Conservation (phyloP, 2,888 invertebrate species). For the Geotrupes spiniger region DNA sequence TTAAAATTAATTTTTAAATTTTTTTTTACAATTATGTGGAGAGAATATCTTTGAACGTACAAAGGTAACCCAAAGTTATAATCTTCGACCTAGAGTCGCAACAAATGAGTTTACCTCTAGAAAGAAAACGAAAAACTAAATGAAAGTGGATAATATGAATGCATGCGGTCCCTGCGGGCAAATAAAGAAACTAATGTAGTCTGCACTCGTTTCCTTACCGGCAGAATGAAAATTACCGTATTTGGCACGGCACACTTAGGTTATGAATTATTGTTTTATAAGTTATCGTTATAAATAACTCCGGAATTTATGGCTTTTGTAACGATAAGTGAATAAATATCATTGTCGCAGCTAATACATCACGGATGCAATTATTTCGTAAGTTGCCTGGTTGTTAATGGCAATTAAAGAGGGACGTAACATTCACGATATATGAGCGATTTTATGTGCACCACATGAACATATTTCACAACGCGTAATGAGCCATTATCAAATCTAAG, state of each 20-base stretch:
- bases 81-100: slow-evolving; percentile 11
- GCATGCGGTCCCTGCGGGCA: slow-evolving; percentile 39
- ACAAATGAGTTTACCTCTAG: slow-evolving; percentile 13
- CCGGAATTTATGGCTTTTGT: not conserved
- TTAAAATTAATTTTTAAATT: no score
- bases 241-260: slow-evolving; percentile 19
- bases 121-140: slow-evolving; percentile 31
- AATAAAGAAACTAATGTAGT: slow-evolving; percentile 42
- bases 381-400: not conserved
- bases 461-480: no score
- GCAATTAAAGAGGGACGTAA: slow-evolving; percentile 3
- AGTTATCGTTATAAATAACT: slow-evolving; percentile 2
- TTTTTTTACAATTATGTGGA: no score
- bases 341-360: not conserved
- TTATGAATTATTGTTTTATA: slow-evolving; percentile 4
- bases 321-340: slow-evolving; percentile 1
- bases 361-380: not conserved
- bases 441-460: no score
- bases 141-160: slow-evolving; percentile 43
- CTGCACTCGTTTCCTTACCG: slow-evolving; percentile 29
- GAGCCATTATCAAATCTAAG: no score
- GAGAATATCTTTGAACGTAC: slow-evolving; percentile 1
- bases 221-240: slow-evolving; percentile 31
- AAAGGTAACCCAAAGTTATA: slow-evolving; percentile 11
- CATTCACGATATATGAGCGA: slow-evolving; percentile 20